Conservation (phyloP, 2,888 invertebrate species). For the Caenorhabditis macrosperma region DNA sequence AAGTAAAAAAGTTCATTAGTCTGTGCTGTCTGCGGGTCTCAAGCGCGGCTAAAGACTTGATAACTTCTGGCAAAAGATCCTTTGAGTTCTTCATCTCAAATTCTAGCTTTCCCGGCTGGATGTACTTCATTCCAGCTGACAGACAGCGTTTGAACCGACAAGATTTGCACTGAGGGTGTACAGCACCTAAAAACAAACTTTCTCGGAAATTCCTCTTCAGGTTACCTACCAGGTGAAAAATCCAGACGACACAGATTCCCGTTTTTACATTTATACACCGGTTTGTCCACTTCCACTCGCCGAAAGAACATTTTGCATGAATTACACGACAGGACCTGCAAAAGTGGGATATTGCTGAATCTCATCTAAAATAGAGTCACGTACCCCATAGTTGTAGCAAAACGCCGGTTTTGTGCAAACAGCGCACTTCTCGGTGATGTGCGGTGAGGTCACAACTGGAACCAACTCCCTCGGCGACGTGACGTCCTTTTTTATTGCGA, state of each 20-base stretch:
- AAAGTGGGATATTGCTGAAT: background rate
- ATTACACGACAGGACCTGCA: background rate
- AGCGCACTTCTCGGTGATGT: background rate
- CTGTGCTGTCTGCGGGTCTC: background rate
- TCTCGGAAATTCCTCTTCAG: no score
- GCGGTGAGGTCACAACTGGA: background rate
- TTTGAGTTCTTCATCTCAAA: background rate
- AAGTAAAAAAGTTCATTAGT: background rate
- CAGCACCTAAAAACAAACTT: background rate
- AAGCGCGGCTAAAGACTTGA: background rate
- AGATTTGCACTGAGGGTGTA: background rate
- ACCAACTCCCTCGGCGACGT: background rate
- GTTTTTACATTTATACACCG: background rate
- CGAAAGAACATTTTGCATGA: constrained; percentile 11
- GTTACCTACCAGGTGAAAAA: no score
- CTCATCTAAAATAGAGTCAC: background rate
- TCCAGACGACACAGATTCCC: background rate
- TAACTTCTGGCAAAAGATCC: no score
- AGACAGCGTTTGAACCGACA: background rate
- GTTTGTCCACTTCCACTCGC: background rate
- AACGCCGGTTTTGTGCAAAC: background rate
- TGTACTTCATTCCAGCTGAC: background rate
- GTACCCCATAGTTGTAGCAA: constrained; percentile 5
- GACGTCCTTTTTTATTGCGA: background rate
- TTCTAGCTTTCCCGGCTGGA: background rate